These are phyloP conservation scores for Caenorhabditis tropicalis DNA, from an alignment of 1,140 invertebrate species.

Conservation along the genomic window DNA sequence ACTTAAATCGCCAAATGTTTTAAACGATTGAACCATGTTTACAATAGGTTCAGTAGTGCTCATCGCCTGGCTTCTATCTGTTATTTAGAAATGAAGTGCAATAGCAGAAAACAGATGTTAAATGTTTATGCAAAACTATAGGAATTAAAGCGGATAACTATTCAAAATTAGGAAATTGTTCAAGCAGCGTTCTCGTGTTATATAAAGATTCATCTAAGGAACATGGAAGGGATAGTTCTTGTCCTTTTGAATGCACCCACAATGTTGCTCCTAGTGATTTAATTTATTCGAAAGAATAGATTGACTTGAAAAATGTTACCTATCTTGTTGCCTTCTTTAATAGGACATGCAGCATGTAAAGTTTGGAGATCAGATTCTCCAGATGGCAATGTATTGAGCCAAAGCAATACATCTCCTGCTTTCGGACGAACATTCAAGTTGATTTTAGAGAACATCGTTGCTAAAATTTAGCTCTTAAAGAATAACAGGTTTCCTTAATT, in stretches of 20 bases:
- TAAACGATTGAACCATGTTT: too few relatives aligned
- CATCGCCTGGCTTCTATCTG: too few relatives aligned
- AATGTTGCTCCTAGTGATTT: constrained; percentile 53
- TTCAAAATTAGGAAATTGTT: neutral
- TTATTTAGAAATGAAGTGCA: too few relatives aligned
- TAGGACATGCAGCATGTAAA: constrained; percentile 65
- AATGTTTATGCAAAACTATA: too few relatives aligned
- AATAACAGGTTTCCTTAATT: neutral
- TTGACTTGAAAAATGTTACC: constrained; percentile 34
- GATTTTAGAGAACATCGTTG: constrained; percentile 58
- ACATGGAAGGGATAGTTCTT: constrained; percentile 57
- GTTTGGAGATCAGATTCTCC: constrained; percentile 46
- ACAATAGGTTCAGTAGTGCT: too few relatives aligned
- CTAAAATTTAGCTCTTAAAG: constrained; percentile 47
- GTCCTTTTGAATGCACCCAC: constrained; percentile 61
- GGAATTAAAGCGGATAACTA: neutral
- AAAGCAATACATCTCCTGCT: constrained; percentile 58
- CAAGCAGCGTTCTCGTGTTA: neutral
- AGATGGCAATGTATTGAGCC: constrained; percentile 59
- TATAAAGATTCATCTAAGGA: constrained; percentile 25
- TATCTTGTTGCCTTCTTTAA: constrained; percentile 62
- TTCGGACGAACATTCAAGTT: constrained; percentile 53
- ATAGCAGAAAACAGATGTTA: too few relatives aligned
- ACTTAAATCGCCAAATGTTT: too few relatives aligned
- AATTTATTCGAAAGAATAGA: neutral